These are phyloP conservation scores for Spialia ferax DNA, from an alignment of 2,888 invertebrate species.

Conservation along the genomic window DNA sequence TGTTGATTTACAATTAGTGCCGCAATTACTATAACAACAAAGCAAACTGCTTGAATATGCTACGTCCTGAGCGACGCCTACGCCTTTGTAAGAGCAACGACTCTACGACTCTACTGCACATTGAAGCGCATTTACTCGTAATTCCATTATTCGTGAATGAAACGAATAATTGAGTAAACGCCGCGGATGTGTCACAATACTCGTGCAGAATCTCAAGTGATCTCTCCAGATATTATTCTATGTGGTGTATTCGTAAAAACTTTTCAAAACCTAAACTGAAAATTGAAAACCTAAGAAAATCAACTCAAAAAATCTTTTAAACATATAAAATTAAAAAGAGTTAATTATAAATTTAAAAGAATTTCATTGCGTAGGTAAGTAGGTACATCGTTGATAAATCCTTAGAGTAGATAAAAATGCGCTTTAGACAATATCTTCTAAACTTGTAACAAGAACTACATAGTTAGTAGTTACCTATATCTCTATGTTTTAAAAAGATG, in stretches of 20 bases:
- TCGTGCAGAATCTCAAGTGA: constrained; percentile 14
- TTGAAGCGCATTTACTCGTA: constrained; percentile 1
- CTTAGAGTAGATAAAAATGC: no score
- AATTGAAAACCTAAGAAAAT: no score
- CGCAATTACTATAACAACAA: not conserved
- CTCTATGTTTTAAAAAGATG: no score
- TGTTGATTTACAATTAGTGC: not conserved
- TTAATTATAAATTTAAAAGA: no score
- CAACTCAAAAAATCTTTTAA: no score
- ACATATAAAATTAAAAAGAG: no score
- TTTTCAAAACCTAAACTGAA: no score
- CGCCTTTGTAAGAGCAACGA: constrained; percentile 17
- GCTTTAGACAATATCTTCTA: no score
- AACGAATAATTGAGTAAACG: constrained; percentile 23
- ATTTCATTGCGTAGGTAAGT: no score
- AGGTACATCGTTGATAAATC: no score
- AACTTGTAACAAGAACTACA: no score
- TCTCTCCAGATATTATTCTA: not conserved
- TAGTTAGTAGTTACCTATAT: no score
- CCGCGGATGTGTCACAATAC: constrained; percentile 31
- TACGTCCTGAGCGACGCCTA: constrained; percentile 14
- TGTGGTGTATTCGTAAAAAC: not conserved
- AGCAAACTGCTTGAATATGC: not conserved
- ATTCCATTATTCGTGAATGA: constrained; percentile 15
- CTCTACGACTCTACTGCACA: constrained; percentile 12